Evolutionary conservation across 1,140 invertebrate species (phyloP).

Genomic region (Drosophila murphyi): DNA sequence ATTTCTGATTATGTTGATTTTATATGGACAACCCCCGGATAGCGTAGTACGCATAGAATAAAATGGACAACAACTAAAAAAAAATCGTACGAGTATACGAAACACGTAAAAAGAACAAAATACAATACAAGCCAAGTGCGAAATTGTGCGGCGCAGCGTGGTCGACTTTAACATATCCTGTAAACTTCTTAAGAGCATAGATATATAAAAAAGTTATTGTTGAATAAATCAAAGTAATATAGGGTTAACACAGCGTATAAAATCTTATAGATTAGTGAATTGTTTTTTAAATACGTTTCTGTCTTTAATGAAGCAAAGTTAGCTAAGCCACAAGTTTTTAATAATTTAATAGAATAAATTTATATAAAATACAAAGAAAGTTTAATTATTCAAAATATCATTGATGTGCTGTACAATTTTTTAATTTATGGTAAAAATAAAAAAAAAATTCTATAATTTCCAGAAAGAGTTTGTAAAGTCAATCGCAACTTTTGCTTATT

Average conservation of each 20-base stretch:
- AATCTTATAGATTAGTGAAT: too few species aligned
- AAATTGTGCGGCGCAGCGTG: not conserved
- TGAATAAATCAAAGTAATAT: too few species aligned
- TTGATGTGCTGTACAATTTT: too few species aligned
- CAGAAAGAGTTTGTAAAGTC: not conserved
- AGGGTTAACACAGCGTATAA: too few species aligned
- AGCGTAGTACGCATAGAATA: slow-evolving; percentile 72
- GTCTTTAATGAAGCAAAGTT: too few species aligned
- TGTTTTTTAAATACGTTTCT: too few species aligned
- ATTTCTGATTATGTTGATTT: slow-evolving; percentile 83
- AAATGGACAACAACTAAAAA: slow-evolving; percentile 69
- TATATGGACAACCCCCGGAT: slow-evolving; percentile 60
- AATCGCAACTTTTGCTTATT: not conserved
- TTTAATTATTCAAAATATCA: too few species aligned
- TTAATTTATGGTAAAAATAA: too few species aligned
- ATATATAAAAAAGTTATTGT: not conserved
- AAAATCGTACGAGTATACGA: slow-evolving; percentile 50
- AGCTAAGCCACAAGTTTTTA: too few species aligned
- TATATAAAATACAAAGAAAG: too few species aligned
- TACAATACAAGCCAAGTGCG: slow-evolving; percentile 54
- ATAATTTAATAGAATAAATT: too few species aligned
- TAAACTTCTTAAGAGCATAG: not conserved
- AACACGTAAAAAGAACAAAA: slow-evolving; percentile 76
- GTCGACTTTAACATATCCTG: slow-evolving; percentile 14
- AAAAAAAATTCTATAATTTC: too few species aligned